Evolutionary conservation across 2,113 vertebrate genomes (phyloP).

Genomic region (Halcyon malimbica): DNA sequence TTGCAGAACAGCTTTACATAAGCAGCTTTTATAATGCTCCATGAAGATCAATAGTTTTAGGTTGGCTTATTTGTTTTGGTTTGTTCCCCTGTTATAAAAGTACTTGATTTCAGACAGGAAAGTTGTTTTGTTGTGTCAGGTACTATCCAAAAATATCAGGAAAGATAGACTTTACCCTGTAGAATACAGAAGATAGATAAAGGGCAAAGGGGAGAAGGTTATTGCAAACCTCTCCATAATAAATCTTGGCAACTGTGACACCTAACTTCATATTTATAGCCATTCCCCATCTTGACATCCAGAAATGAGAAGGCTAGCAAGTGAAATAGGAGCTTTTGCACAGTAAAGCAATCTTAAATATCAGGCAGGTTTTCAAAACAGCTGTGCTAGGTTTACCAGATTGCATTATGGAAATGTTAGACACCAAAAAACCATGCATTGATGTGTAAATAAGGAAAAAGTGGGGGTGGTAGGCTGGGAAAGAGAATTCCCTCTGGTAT

Average conservation of each 20-base stretch:
- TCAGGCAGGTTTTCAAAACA: conserved; percentile 15
- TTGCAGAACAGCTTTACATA: conserved; percentile 41
- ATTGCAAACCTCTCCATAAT: neutral
- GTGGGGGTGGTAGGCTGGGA: conserved; percentile 52
- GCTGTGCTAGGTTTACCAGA: conserved; percentile 23
- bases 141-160: neutral
- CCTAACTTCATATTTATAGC: neutral
- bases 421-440: neutral
- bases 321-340: conserved; percentile 36
- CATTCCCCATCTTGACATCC: neutral
- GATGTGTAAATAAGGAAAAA: conserved; percentile 25
- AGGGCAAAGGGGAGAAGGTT: conserved; percentile 20
- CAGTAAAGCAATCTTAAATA: neutral
- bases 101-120: neutral
- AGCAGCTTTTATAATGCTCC: conserved; percentile 29
- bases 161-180: neutral
- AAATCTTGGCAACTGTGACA: conserved; percentile 10
- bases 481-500: conserved; percentile 67
- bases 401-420: neutral
- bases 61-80: neutral
- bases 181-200: neutral
- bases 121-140: neutral
- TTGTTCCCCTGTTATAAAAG: neutral
- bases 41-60: conserved; percentile 33
- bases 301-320: neutral